Conservation (phyloP, 1,140 invertebrate genomes). For the Ctenoplectra terminalis region DNA sequence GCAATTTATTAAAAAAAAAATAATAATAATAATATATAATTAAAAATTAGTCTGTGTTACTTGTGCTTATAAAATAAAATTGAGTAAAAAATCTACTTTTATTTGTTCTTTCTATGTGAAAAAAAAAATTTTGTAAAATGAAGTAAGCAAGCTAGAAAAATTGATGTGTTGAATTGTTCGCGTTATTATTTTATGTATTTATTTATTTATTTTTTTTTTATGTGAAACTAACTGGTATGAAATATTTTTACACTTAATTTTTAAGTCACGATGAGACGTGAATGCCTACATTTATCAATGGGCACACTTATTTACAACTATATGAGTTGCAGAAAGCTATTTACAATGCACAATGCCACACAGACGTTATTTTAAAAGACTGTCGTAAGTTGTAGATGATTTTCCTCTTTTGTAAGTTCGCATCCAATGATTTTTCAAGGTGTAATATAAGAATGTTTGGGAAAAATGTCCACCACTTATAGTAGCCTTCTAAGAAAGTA, state of each 20-base stretch:
- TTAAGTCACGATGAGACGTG: background rate
- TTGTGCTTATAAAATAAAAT: conserved; percentile 10
- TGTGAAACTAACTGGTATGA: background rate
- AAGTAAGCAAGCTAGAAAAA: conserved; percentile 4
- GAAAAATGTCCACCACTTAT: no score
- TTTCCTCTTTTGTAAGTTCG: no score
- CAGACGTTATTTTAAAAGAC: background rate
- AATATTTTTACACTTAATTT: conserved; percentile 9
- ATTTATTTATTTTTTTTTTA: no score
- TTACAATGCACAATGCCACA: conserved; percentile 23
- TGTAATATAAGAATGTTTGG: background rate
- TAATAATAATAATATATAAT: background rate
- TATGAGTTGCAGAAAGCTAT: background rate
- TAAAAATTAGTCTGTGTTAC: conserved; percentile 4
- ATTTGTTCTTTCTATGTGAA: background rate
- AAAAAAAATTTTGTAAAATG: conserved; percentile 1
- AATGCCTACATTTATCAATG: conserved; percentile 1
- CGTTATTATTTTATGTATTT: no score
- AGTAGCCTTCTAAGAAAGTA: background rate
- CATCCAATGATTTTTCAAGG: background rate
- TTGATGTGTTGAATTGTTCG: background rate
- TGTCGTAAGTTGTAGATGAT: background rate
- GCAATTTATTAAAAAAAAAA: conserved; percentile 21
- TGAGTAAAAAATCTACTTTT: background rate
- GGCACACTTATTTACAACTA: conserved; percentile 4